Evolutionary conservation across 2,797 vertebrate species (phyloP), one percentile per base, ranked within the genome.

Genomic region (Micromesistius poutassou): DNA sequence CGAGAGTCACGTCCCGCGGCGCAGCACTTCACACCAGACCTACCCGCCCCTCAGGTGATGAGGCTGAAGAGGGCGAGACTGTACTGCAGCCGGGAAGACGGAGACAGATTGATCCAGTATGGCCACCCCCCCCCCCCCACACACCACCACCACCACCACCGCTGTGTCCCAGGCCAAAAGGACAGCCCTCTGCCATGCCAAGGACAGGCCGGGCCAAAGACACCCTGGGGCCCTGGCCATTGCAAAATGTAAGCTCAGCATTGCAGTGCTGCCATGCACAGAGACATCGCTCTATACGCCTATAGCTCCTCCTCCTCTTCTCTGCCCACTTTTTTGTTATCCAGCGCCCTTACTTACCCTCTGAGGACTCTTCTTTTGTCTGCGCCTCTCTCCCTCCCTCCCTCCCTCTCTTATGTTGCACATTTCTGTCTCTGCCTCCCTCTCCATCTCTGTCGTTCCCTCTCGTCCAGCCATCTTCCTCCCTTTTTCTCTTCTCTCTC

Each of bases 101-200:
- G 84, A 85, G 74, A 78, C 80, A 84, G 80, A 87, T 88, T 87
- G 82, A 85, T 84, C 89, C 75, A 76, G 78, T 76, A 74, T 84
- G 74, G 80, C 83, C 42, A 80, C 71, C 42, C 70, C 12, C 55
- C 55, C 8, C 22, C 55, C 55, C n/a, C n/a, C n/a, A n/a, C n/a
- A n/a, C 55, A 25, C 50, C 50, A 62, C 19, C 50, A n/a, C 50
- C 55, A 25, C 50, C 50, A 62, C 19, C 50, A n/a, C 50, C 50
- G 19, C 50, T n/a, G 28, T 80, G 81, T 79, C 80, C 79, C 46
- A 25, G 35, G 74, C 82, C 81, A 76, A 82, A 78, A 85, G 36
- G 74, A 81, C 83, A 84, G 74, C 76, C 74, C 40, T 42, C 13
- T 42, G 40, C 13, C 40, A 42, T 36, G 46, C 71, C 31, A 81